These are phyloP conservation scores for Bellardia bayeri DNA, from an alignment of 2,888 invertebrate species.

Conservation along the genomic window DNA sequence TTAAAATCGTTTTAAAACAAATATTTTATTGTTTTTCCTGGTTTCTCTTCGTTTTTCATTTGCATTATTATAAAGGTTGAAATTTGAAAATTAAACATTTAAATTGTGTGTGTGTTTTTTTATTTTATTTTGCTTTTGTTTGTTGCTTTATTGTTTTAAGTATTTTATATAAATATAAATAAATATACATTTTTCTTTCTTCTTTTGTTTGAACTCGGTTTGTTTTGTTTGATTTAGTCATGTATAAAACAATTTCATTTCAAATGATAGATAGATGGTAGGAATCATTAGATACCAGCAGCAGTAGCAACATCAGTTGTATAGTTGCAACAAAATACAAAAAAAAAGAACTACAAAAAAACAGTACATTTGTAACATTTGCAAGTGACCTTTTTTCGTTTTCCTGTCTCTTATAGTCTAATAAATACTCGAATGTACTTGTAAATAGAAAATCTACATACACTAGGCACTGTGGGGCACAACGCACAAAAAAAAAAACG, in stretches of 20 bases:
- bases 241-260: conserved; percentile 66
- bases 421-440: conserved; percentile 55
- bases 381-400: conserved; percentile 68
- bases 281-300: conserved; percentile 54
- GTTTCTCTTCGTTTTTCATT: conserved; percentile 35
- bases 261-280: conserved; percentile 57
- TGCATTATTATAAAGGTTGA: conserved; percentile 33
- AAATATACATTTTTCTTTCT: conserved; percentile 30
- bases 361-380: conserved; percentile 42
- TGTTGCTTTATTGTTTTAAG: conserved; percentile 29
- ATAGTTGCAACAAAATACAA: conserved; percentile 2
- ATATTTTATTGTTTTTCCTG: not conserved
- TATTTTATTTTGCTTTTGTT: not conserved
- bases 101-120: conserved; percentile 33
- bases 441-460: conserved; percentile 39
- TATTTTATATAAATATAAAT: conserved; percentile 6
- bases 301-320: conserved; percentile 28
- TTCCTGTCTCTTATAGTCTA: conserved; percentile 70
- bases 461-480: conserved; percentile 19
- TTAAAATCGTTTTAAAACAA: not conserved
- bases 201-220: conserved; percentile 52
- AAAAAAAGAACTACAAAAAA: conserved; percentile 1
- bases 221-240: conserved; percentile 67
- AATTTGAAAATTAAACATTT: conserved; percentile 49
- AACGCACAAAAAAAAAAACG: not conserved